These are phyloP conservation scores for Gallinago solitaria DNA, from an alignment of 2,797 vertebrate species.

Conservation along the genomic window DNA sequence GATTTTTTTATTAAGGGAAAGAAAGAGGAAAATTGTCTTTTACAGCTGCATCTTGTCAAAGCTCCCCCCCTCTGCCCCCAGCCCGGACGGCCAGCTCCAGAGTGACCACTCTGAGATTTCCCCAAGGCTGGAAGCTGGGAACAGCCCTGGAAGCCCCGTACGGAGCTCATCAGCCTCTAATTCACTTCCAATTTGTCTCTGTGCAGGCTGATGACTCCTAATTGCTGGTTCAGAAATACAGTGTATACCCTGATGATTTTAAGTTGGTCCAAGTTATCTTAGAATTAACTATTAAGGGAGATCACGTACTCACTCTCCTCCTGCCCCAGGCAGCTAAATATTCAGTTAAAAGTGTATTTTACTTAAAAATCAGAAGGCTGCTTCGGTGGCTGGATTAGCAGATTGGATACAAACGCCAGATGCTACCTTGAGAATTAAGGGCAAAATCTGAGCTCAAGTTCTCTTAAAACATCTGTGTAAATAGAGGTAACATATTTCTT, in stretches of 20 bases:
- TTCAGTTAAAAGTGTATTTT: neutral
- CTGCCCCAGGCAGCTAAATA: neutral
- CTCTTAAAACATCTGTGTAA: slow-evolving; percentile 1
- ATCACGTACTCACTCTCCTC: neutral
- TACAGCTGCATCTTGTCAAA: slow-evolving; percentile 50
- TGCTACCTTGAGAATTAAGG: slow-evolving; percentile 49
- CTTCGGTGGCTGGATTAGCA: neutral
- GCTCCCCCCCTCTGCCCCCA: neutral
- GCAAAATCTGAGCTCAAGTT: neutral
- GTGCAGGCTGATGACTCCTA: neutral
- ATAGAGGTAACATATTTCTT: neutral
- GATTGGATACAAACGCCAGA: slow-evolving; percentile 17
- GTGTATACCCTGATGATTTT: neutral
- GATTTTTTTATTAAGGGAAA: slow-evolving; percentile 16
- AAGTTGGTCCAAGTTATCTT: neutral
- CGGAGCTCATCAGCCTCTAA: slow-evolving; percentile 7
- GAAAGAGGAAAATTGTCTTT: slow-evolving; percentile 41
- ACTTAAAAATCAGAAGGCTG: neutral
- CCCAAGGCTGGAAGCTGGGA: neutral
- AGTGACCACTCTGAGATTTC: neutral
- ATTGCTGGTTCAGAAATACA: neutral
- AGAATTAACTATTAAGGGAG: neutral
- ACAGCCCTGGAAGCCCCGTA: neutral
- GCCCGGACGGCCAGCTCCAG: neutral
- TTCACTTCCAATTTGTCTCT: neutral